phyloP scores from a whole-genome alignment of 2,888 invertebrate species.

The Leucophora obtusa region DNA sequence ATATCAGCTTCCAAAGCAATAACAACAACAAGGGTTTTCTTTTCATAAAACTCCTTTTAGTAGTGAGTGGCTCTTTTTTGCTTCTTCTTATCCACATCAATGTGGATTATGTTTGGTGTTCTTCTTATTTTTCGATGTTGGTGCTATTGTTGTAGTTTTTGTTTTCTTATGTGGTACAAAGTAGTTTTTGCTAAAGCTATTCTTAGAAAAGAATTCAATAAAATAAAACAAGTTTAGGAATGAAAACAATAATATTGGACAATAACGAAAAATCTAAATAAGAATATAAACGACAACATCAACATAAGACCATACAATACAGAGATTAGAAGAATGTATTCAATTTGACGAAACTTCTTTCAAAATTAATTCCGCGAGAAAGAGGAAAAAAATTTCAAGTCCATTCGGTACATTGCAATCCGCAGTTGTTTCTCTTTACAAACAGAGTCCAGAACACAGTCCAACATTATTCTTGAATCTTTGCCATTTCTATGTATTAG shows the following conservation, averaged over 20 bases:
- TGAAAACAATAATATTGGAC: conserved; percentile 11
- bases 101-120: conserved; percentile 13
- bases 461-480: too few species aligned
- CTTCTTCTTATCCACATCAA: neutral
- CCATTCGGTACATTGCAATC: too few species aligned
- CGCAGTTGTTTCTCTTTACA: too few species aligned
- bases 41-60: conserved; percentile 15
- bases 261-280: neutral
- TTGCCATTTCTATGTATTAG: too few species aligned
- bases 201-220: conserved; percentile 41
- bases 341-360: neutral
- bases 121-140: conserved; percentile 2
- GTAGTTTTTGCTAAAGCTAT: conserved; percentile 39
- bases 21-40: conserved; percentile 21
- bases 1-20: conserved; percentile 14
- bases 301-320: neutral
- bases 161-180: neutral
- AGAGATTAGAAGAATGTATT: neutral
- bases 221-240: conserved; percentile 34
- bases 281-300: neutral
- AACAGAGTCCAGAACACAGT: too few species aligned
- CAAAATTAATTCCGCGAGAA: too few species aligned
- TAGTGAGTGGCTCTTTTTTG: conserved; percentile 1
- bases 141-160: neutral
- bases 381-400: too few species aligned